Evolutionary conservation across 2,113 vertebrate genomes (phyloP), one percentile per base, ranked within the genome.

Genomic region (Eonycteris spelaea): DNA sequence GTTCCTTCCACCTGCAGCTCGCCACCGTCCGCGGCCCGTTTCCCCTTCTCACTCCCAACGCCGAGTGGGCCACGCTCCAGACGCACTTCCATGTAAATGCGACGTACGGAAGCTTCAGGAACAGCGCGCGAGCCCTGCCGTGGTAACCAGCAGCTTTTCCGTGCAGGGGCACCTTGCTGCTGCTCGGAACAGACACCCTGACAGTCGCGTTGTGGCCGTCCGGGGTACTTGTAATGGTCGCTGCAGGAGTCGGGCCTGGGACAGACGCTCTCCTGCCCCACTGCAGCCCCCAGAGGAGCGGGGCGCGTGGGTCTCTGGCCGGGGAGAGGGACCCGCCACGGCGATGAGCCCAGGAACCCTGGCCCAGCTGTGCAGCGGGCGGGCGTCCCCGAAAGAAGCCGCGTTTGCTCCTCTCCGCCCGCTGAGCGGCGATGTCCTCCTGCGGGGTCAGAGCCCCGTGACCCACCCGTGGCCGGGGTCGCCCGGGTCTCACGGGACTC

Each of bases 11-110:
- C 3, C 18, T 35, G 5, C n/a, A 21, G 19, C 21, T 21, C 21
- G 53, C 6, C 30, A 15, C 13, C 2, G 3, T 1, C 24, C 16
- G 4, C 4, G 7, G 0, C 22, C 10, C 11, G 0, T n/a, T 38
- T 68, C n/a, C 28, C 35, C 33, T 22, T 26, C 51, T 30, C 7
- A 21, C 6, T 28, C 24, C 0, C 0, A 15, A 22, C 35, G 11
- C 33, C 0, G 2, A 83, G 12, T 5, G 6, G 28, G 2, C 24
- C 59, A 5, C 40, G 28, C 11, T 57, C 67, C 15, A 57, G 24
- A 59, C 2, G 0, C 2, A 61, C 26, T 43, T 30, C 53, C 7
- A 22, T 48, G 16, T 21, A 4, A 22, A 45, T 16, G 30, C 43
- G 5, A 10, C 30, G 4, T 1, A 14, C 7, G 30, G 38, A 85